These are phyloP conservation scores for Columba guinea DNA, from an alignment of 2,797 vertebrate genomes.

Conservation along the genomic window DNA sequence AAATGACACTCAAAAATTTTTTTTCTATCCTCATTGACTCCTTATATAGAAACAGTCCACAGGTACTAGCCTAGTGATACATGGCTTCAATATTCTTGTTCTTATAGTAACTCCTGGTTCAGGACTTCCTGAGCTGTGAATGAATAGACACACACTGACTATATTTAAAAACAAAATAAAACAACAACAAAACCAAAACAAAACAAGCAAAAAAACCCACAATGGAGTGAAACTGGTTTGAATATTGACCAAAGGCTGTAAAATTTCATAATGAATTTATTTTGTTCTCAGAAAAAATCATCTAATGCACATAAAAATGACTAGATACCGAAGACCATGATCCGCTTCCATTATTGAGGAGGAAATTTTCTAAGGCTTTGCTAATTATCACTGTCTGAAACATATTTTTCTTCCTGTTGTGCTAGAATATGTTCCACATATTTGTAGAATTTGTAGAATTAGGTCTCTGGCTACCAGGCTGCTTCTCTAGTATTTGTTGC, in stretches of 20 bases:
- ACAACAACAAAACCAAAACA: neutral
- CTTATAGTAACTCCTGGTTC: neutral
- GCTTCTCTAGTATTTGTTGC: constrained; percentile 46
- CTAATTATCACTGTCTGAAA: neutral
- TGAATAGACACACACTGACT: neutral
- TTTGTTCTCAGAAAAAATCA: neutral
- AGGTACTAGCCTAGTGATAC: neutral
- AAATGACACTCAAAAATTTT: neutral
- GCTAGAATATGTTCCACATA: neutral
- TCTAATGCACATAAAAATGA: neutral
- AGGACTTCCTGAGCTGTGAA: neutral
- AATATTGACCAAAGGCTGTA: neutral
- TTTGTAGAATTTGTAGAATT: constrained; percentile 14
- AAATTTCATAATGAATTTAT: neutral
- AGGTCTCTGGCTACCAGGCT: constrained; percentile 17
- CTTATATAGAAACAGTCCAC: neutral
- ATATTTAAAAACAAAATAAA: neutral
- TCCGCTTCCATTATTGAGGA: neutral
- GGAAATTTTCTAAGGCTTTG: neutral
- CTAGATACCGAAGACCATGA: neutral
- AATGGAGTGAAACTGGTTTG: neutral
- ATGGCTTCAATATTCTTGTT: neutral
- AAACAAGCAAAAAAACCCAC: too few species aligned
- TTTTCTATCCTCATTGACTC: neutral
- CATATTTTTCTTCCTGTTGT: neutral